phyloP scores from a whole-genome alignment of 64 coral and sea anemone genomes.

The Astreopora myriophthalma region DNA sequence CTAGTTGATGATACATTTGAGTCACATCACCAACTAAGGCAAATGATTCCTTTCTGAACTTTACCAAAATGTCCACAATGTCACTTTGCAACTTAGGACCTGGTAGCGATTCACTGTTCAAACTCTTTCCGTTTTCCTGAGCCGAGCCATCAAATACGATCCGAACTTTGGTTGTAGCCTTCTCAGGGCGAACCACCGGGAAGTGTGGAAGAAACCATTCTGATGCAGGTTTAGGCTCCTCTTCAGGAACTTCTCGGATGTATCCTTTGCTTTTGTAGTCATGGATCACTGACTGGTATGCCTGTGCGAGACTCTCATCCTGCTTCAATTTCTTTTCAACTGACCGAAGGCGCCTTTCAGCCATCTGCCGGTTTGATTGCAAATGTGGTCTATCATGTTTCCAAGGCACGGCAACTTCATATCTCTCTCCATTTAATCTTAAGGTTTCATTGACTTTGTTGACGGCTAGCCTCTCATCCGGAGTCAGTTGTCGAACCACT shows the following conservation, averaged over 20 bases:
- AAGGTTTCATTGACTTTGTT: no score
- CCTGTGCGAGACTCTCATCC: neutral
- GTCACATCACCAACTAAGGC: slow-evolving; percentile 72
- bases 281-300: slow-evolving; percentile 27
- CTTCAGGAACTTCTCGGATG: slow-evolving; percentile 52
- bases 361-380: neutral
- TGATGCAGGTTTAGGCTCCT: slow-evolving; percentile 43
- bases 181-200: slow-evolving; percentile 67
- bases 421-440: slow-evolving; percentile 14
- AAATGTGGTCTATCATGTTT: slow-evolving; percentile 44
- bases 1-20: slow-evolving; percentile 84
- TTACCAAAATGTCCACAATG: slow-evolving; percentile 71
- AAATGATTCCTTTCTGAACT: slow-evolving; percentile 56
- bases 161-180: slow-evolving; percentile 53
- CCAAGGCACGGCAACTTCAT: slow-evolving; percentile 61
- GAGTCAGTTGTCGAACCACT: no score
- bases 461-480: no score
- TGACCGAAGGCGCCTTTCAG: neutral
- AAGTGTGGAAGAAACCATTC: slow-evolving; percentile 79
- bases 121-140: slow-evolving; percentile 67
- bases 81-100: slow-evolving; percentile 77
- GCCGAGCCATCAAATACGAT: slow-evolving; percentile 74
- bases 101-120: slow-evolving; percentile 75
- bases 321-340: neutral
- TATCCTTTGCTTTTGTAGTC: slow-evolving; percentile 31